Base-by-base conservation (phyloP, 2,113 vertebrate species). In the Nothocercus julius region DNA sequence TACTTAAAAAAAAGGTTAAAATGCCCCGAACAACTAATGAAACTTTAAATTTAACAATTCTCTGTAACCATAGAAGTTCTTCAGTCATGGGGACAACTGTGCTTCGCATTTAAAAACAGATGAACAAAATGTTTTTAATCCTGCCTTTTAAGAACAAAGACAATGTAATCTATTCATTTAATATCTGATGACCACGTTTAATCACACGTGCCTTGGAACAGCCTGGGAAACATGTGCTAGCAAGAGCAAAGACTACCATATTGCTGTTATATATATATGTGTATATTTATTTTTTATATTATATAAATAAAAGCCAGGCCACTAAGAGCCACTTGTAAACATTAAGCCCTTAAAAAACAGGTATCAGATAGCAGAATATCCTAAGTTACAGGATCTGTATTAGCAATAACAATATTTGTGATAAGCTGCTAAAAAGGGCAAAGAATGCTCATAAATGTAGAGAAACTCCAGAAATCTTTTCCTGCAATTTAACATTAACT, bases 71-170 rank as follows among this genome's bases (percentile, higher is more conserved):
- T 28, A n/a, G 21, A 73, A 64, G 38, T 54, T 90, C 32, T 81
- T 68, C 30, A 81, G 62, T 84, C 47, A 19, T 4, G 16, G 16
- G 27, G 76, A 85, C 61, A 85, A 84, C 42, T 78, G 28, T 64
- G 54, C 27, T 90, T 86, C 79, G 49, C 47, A 49, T 72, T 51
- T 90, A 75, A 95, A 95, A 92, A 9, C 34, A 92, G 58, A 90
- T 62, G 44, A 94, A 86, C 53, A 84, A 93, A 93, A 44, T 6
- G 15, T 25, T 4, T 75, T 94, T 88, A 88, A 56, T 94, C 69
- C 61, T 94, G 92, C 47, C 44, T 91, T 96, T 95, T 68, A 94
- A 93, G 82, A 96, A 95, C 92, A 96, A 97, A 94, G 82, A n/a
- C 73, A 88, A 32, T 16, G 44, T 47, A 90, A 94, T 92, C 90